Conservation (phyloP, 2,113 vertebrate genomes). For the Zosterops hypoxanthus region DNA sequence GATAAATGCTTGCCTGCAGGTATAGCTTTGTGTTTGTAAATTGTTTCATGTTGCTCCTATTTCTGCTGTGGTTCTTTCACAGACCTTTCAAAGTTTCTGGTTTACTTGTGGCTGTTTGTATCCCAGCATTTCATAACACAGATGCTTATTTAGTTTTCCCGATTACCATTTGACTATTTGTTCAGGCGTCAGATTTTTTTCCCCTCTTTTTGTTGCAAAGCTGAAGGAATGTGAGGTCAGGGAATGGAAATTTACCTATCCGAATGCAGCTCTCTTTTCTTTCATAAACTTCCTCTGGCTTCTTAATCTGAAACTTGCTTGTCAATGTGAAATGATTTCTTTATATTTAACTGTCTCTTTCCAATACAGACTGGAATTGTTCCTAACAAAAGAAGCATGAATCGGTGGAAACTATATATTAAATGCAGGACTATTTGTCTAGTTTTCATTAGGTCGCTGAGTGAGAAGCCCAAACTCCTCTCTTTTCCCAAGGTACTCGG, state of each 20-base stretch:
- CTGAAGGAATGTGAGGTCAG: constrained; percentile 29
- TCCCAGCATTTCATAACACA: background rate
- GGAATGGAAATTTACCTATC: constrained; percentile 46
- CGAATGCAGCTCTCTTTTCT: constrained; percentile 27
- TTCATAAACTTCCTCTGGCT: constrained; percentile 57
- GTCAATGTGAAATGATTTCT: constrained; percentile 74
- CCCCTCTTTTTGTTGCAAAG: background rate
- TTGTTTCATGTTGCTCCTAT: constrained; percentile 10
- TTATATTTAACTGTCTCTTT: constrained; percentile 74
- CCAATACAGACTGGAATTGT: constrained; percentile 78
- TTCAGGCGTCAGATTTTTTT: constrained; percentile 1
- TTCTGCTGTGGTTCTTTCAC: constrained; percentile 18
- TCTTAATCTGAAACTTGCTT: constrained; percentile 52
- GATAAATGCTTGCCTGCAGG: constrained; percentile 45
- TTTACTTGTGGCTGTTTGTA: constrained; percentile 41
- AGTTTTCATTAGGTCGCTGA: constrained; percentile 82
- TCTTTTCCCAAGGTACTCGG: constrained; percentile 86
- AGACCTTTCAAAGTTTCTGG: background rate
- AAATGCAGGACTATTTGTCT: constrained; percentile 81
- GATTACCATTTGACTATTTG: constrained; percentile 47
- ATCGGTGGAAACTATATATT: constrained; percentile 82
- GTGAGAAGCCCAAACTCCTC: constrained; percentile 77
- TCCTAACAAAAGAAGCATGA: constrained; percentile 79
- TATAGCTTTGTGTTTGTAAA: constrained; percentile 25
- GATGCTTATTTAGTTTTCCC: constrained; percentile 17